Evolutionary conservation across 2,888 invertebrate genomes (phyloP).

Genomic region (Phyllotreta striolata): DNA sequence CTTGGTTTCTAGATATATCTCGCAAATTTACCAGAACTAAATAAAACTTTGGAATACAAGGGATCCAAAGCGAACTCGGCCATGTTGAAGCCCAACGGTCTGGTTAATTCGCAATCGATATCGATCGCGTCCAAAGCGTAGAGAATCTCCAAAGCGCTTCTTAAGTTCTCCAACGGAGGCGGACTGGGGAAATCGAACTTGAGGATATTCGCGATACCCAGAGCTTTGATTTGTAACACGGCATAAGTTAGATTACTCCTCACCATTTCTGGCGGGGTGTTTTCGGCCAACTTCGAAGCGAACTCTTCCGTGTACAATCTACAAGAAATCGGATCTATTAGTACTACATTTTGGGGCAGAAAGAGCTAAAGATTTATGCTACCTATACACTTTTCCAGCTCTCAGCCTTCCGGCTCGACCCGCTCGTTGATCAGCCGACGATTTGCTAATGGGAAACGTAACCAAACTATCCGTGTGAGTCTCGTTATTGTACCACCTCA

Average conservation of each 20-base stretch:
- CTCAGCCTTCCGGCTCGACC: slow-evolving; percentile 89
- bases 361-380: too few relatives aligned
- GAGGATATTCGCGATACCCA: slow-evolving; percentile 92
- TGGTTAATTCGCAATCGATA: slow-evolving; percentile 77
- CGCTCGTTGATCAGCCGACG: slow-evolving; percentile 90
- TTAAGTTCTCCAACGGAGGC: slow-evolving; percentile 88
- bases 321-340: slow-evolving; percentile 43
- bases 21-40: slow-evolving; percentile 71
- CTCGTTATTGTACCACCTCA: slow-evolving; percentile 86
- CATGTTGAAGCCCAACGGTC: slow-evolving; percentile 80
- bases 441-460: slow-evolving; percentile 82
- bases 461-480: slow-evolving; percentile 86
- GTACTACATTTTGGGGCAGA: slow-evolving; percentile 5
- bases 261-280: slow-evolving; percentile 92
- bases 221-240: slow-evolving; percentile 88
- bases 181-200: slow-evolving; percentile 92
- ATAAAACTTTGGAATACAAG: slow-evolving; percentile 84
- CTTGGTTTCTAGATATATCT: slow-evolving; percentile 19
- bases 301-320: slow-evolving; percentile 83
- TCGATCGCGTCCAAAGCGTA: slow-evolving; percentile 87
- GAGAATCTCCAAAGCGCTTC: slow-evolving; percentile 85
- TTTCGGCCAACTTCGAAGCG: slow-evolving; percentile 71
- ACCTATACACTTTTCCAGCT: slow-evolving; percentile 86
- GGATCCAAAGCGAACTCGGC: slow-evolving; percentile 93
- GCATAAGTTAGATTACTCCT: slow-evolving; percentile 85